phyloP scores from a whole-genome alignment of 2,113 vertebrate species.

The Speoplatyrhinus poulsoni region DNA sequence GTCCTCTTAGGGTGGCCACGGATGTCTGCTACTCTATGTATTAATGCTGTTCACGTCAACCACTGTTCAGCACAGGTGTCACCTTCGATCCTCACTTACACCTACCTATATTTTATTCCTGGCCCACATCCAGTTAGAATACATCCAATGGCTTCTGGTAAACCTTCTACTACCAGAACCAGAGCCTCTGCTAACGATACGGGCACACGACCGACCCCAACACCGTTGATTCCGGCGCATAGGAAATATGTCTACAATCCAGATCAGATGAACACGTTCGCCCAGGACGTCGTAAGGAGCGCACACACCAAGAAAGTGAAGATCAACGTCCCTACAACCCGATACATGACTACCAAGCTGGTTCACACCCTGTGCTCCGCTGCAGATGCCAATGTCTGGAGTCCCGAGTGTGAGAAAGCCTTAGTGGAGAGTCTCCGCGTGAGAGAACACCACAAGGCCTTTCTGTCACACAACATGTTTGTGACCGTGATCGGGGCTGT shows the following conservation, averaged over 20 bases:
- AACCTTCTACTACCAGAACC: too few relatives aligned
- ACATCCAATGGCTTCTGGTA: too few relatives aligned
- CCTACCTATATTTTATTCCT: too few relatives aligned
- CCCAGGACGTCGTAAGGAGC: background rate
- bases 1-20: too few relatives aligned
- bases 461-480: background rate
- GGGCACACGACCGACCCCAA: background rate
- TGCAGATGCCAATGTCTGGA: background rate
- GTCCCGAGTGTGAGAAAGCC: background rate
- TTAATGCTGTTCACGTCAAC: too few relatives aligned
- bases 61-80: too few relatives aligned
- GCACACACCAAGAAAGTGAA: background rate
- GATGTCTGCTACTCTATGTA: too few relatives aligned
- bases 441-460: background rate
- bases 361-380: background rate
- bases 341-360: background rate
- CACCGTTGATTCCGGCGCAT: background rate
- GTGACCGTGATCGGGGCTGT: constrained; percentile 3
- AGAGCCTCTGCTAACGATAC: too few relatives aligned
- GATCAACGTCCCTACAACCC: background rate
- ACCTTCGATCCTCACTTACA: too few relatives aligned
- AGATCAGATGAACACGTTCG: too few relatives aligned
- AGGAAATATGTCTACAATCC: background rate
- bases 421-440: background rate
- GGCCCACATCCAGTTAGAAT: too few relatives aligned